These are phyloP conservation scores for Odocoileus virginianus DNA, from an alignment of 2,113 vertebrate genomes.

Conservation along the genomic window DNA sequence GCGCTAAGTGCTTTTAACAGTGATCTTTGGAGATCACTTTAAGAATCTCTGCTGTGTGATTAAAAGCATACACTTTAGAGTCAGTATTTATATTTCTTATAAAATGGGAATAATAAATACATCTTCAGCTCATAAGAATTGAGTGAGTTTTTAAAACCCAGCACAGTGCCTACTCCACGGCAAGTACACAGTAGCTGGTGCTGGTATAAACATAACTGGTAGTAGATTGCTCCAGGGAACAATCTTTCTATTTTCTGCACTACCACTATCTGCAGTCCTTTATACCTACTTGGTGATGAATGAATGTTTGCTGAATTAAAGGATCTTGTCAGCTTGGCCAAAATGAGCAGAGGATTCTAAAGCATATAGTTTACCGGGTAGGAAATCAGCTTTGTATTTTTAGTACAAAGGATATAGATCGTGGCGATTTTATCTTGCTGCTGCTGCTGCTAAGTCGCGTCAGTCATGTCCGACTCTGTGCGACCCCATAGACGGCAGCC, in stretches of 20 bases:
- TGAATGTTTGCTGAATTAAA: not conserved
- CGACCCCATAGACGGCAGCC: too few species aligned
- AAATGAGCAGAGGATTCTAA: not conserved
- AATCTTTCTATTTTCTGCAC: not conserved
- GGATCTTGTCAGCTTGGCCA: not conserved
- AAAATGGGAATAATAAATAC: not conserved
- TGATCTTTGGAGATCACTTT: not conserved
- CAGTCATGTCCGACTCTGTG: too few species aligned
- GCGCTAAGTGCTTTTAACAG: not conserved
- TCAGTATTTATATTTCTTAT: not conserved
- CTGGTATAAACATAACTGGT: not conserved
- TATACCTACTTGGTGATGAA: not conserved
- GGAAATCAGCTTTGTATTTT: not conserved
- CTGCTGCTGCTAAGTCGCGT: too few species aligned
- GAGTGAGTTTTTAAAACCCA: not conserved
- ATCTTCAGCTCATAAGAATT: not conserved
- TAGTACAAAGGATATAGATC: not conserved
- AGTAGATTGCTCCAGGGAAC: too few species aligned
- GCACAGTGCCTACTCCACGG: not conserved
- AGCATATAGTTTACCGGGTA: not conserved
- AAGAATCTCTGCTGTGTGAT: not conserved
- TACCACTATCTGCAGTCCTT: not conserved
- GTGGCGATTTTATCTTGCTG: not conserved
- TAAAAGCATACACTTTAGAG: not conserved
- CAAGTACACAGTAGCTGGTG: not conserved